These are phyloP conservation scores for Protula sp. DNA, from an alignment of 2,888 invertebrate genomes.

Conservation along the genomic window DNA sequence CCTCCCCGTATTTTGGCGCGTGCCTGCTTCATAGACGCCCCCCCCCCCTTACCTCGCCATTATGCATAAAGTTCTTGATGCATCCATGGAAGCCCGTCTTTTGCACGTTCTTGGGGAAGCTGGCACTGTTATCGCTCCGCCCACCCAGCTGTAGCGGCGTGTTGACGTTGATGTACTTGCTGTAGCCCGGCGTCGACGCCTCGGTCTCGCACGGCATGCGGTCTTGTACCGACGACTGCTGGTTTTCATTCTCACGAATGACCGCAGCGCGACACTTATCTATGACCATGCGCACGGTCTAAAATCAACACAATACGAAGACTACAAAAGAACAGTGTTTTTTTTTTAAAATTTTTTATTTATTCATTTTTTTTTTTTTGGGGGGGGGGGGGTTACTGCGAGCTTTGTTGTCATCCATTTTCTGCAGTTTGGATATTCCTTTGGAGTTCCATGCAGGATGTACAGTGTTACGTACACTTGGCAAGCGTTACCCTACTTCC, in stretches of 20 bases:
- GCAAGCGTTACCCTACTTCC: too few relatives aligned
- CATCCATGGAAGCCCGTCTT: conserved; percentile 88
- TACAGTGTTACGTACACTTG: too few relatives aligned
- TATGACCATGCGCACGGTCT: conserved; percentile 82
- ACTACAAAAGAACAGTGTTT: too few relatives aligned
- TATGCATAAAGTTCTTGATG: conserved; percentile 89
- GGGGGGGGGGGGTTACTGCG: too few relatives aligned
- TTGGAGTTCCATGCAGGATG: too few relatives aligned
- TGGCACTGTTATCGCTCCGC: conserved; percentile 55
- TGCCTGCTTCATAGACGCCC: too few relatives aligned
- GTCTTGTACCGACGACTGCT: conserved; percentile 71
- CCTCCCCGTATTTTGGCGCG: too few relatives aligned
- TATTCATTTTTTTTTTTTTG: too few relatives aligned
- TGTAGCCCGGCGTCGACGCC: conserved; percentile 89
- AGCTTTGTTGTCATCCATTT: too few relatives aligned
- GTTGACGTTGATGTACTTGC: conserved; percentile 92
- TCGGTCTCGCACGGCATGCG: conserved; percentile 83
- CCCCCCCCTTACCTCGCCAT: conserved; percentile 62
- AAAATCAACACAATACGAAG: too few relatives aligned
- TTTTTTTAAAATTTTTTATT: too few relatives aligned
- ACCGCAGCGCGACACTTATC: conserved; percentile 87
- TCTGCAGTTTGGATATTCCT: too few relatives aligned
- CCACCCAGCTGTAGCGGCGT: conserved; percentile 87
- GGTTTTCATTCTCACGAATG: conserved; percentile 69
- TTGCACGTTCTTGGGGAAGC: conserved; percentile 24